These are phyloP conservation scores for Galaxea fascicularis DNA, from an alignment of 92 coral and sea anemone genomes.

Conservation along the genomic window DNA sequence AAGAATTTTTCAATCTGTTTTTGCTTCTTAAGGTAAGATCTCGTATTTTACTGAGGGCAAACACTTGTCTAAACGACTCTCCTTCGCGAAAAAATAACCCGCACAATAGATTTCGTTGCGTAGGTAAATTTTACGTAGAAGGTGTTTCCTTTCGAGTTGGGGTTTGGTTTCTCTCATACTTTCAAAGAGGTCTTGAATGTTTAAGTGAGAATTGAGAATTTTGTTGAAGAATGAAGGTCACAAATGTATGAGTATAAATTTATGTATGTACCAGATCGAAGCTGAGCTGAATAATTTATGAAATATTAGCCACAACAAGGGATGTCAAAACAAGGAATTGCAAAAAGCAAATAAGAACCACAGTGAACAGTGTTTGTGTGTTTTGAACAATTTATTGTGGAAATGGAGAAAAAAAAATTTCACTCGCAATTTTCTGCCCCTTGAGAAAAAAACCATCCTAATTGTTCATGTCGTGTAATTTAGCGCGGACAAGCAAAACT, in stretches of 20 bases:
- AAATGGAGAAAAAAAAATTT: not conserved
- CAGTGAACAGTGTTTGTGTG: conserved; percentile 5
- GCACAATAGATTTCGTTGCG: conserved; percentile 14
- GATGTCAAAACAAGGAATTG: conserved; percentile 42
- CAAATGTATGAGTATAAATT: conserved; percentile 27
- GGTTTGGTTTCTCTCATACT: not conserved
- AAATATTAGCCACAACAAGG: conserved; percentile 53
- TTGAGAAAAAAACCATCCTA: not conserved
- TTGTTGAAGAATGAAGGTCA: conserved; percentile 31
- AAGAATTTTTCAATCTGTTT: conserved; percentile 18
- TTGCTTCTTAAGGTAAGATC: conserved; percentile 34
- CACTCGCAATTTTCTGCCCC: conserved; percentile 8
- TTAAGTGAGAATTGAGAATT: not conserved
- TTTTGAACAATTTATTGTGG: conserved; percentile 4
- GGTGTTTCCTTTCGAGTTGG: not conserved
- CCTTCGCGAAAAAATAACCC: not conserved
- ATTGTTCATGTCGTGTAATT: not conserved
- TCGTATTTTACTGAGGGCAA: not conserved
- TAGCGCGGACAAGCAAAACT: conserved; percentile 1
- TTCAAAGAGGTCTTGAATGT: not conserved
- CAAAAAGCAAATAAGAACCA: conserved; percentile 17
- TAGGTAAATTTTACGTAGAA: not conserved
- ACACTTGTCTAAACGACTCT: conserved; percentile 4
- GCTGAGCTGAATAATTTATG: conserved; percentile 53
- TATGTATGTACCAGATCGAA: conserved; percentile 34